Evolutionary conservation across 2,797 vertebrate genomes (phyloP), one percentile per base, ranked within the genome.

Genomic region (Liasis olivaceus): DNA sequence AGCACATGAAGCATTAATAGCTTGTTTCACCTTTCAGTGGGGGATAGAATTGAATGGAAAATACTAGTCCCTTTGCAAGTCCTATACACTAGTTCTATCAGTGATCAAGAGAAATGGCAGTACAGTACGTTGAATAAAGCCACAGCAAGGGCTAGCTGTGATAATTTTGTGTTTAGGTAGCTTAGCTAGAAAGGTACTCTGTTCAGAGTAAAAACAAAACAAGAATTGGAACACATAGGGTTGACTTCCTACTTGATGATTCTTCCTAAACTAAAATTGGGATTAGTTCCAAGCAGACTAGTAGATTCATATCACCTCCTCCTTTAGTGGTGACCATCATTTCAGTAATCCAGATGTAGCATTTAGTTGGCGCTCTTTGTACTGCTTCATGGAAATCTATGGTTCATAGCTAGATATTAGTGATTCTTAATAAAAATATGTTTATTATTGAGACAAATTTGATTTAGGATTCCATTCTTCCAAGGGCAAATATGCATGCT

Each of bases 81-180:
- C 22, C 31, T 91, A 91, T 91, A 26, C 62, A 94, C 8, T 85
- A 51, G 26, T 1, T 69, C 93, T 94, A 85, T 54, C 58, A 51
- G 47, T 94, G 94, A 92, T 84, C 54, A 94, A 94, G 12, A 26
- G 28, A 91, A 47, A 47, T 81, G 4, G 77, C 28, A 90, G 22
- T 26, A 88, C 94, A 20, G 0, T 20, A 59, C 91, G 69, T 94
- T 26, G 54, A 92, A 56, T 87, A n/a, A 94, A 93, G 20, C 22
- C 62, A 54, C 1, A 62, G 64, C 91, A 93, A 15, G 47, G 56
- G 4, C 89, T n/a, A 89, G 94, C 89, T 62, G 15, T 0, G 26
- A 60, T 42, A n/a, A 69, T 60, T 14, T 26, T 58, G 7, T 22
- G 7, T 15, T 63, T 31, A 56, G 42, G 15, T 17, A 56, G 42